These are phyloP conservation scores for Notechis scutatus DNA, from an alignment of 2,113 vertebrate species.

Conservation along the genomic window DNA sequence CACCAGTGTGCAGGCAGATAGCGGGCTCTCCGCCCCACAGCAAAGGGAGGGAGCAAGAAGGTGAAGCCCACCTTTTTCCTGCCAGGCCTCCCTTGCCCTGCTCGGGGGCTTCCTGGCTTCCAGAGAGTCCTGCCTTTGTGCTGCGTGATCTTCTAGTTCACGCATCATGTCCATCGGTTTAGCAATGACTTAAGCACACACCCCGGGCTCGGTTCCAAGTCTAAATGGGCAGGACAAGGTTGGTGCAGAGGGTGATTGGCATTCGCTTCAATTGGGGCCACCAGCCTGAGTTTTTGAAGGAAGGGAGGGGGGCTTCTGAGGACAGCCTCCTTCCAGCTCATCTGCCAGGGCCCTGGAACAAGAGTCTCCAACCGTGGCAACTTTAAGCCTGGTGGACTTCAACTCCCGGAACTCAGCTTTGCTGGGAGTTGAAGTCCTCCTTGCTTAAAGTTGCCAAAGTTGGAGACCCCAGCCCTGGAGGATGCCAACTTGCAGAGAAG, in stretches of 20 bases:
- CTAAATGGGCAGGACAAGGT: neutral
- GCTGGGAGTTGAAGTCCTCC: too few species aligned
- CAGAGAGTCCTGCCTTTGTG: neutral
- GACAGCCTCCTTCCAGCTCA: neutral
- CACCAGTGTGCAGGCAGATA: constrained; percentile 50
- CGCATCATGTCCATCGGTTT: neutral
- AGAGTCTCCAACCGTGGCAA: too few species aligned
- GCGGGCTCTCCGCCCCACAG: constrained; percentile 18
- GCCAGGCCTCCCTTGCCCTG: constrained; percentile 9
- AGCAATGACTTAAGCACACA: neutral
- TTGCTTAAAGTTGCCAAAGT: too few species aligned
- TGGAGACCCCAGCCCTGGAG: neutral
- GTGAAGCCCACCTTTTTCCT: constrained; percentile 45
- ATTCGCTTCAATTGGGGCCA: neutral
- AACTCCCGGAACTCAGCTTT: too few species aligned
- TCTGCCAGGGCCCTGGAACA: neutral
- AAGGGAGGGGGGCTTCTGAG: neutral
- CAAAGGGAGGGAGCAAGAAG: constrained; percentile 40
- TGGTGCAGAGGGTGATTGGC: neutral
- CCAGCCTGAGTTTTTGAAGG: neutral
- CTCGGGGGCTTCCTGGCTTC: neutral
- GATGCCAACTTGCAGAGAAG: neutral
- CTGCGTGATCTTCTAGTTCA: neutral
- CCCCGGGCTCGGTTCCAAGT: neutral
- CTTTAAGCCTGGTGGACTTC: too few species aligned